Evolutionary conservation across 2,797 vertebrate genomes (phyloP), one percentile per base, ranked within the genome.

Genomic region (Peromyscus nudipes): DNA sequence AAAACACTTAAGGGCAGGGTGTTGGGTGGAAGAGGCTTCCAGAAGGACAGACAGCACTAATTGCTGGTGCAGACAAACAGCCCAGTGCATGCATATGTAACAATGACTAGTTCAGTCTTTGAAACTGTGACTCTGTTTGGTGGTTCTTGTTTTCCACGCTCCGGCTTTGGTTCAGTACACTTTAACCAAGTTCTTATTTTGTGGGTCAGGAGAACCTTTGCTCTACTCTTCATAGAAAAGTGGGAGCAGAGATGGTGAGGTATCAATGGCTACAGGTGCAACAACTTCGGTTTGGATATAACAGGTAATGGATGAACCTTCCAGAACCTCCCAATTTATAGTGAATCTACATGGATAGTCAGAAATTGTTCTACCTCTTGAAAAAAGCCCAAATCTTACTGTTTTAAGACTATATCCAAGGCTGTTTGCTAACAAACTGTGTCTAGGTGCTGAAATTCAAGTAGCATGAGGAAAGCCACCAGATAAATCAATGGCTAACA

Each of bases 351-450:
- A 16, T n/a, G 13, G 13, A 6, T 86, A 49, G 19, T 77, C n/a
- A 64, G 52, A 31, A 29, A 13, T 9, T 16, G n/a, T 69, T 67
- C 43, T 67, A n/a, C 31, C 6, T 49, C 21, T 69, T 85, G 40
- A 57, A 86, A 34, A 82, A 76, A 79, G 46, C 65, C n/a, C 73
- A 0, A 67, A 60, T 69, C 57, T 55, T 34, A 85, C 79, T 29
- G 34, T 76, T 67, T 73, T 69, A 46, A 91, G 81, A 83, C 69
- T 82, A 71, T 83, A 67, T 52, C 83, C 82, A 71, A 89, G 75
- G 11, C 21, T 37, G n/a, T 34, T 34, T 91, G 46, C 17, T 79
- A 92, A 69, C 64, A 49, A 87, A 73, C 9, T 55, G 2, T 7
- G 3, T 34, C 10, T 4, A 76, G 34, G 43, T 5, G n/a, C 82